These are phyloP conservation scores for Ctenoplectra terminalis DNA, from an alignment of 1,140 invertebrate species.

Conservation along the genomic window DNA sequence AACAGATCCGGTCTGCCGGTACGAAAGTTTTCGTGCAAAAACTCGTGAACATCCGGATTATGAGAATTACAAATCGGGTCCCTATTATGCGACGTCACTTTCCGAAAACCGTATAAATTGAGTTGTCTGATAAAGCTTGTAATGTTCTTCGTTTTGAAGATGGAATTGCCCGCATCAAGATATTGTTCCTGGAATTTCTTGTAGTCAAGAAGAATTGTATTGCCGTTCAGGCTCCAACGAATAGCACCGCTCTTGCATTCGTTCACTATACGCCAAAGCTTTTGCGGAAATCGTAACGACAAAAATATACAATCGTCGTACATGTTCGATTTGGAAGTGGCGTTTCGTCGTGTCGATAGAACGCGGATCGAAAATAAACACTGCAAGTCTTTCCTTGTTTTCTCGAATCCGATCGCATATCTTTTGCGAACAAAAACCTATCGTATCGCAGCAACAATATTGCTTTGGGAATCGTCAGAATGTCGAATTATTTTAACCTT, in stretches of 20 bases:
- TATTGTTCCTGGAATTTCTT: conserved; percentile 83
- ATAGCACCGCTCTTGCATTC: conserved; percentile 83
- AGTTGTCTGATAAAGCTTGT: conserved; percentile 86
- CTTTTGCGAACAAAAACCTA: conserved; percentile 56
- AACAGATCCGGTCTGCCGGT: conserved; percentile 82
- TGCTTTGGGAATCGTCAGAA: conserved; percentile 5
- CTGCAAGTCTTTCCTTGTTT: conserved; percentile 39
- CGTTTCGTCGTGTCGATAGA: background rate
- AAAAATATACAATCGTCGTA: conserved; percentile 80
- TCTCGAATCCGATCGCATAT: conserved; percentile 18
- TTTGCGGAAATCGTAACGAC: conserved; percentile 85
- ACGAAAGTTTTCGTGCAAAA: conserved; percentile 84
- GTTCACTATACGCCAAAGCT: conserved; percentile 85
- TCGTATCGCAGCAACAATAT: conserved; percentile 65
- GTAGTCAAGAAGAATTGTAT: conserved; percentile 84
- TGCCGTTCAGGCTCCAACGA: conserved; percentile 83
- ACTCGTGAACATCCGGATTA: conserved; percentile 85
- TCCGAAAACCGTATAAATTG: conserved; percentile 86
- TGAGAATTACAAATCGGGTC: conserved; percentile 83
- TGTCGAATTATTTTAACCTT: conserved; percentile 1
- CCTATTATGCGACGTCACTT: conserved; percentile 85
- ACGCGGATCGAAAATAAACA: conserved; percentile 29
- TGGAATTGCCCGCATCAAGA: conserved; percentile 81
- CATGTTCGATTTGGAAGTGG: conserved; percentile 67
- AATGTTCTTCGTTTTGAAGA: conserved; percentile 86